These are phyloP conservation scores for Dermatemys mawii DNA, from an alignment of 2,113 vertebrate species.

Conservation along the genomic window DNA sequence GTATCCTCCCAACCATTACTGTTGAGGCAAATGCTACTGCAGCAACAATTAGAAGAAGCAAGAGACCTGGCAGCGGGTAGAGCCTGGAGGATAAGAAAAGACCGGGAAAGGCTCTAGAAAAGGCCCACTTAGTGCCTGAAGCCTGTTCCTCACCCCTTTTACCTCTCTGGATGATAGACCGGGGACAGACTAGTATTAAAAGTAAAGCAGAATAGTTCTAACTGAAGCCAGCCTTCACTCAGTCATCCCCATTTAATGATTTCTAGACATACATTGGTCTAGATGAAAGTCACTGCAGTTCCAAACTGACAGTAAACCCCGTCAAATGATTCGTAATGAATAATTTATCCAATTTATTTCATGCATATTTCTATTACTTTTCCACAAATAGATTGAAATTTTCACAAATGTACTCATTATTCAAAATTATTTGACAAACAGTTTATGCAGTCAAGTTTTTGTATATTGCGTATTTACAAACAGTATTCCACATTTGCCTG, in stretches of 20 bases:
- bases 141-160: neutral
- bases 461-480: neutral
- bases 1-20: neutral
- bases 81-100: neutral
- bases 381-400: neutral
- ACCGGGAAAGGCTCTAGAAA: neutral
- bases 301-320: neutral
- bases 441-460: neutral
- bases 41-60: neutral
- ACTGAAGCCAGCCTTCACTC: neutral
- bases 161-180: neutral
- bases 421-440: neutral
- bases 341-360: neutral
- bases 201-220: neutral
- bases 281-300: neutral
- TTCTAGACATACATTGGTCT: neutral
- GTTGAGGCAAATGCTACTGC: neutral
- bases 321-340: neutral
- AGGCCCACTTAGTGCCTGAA: accelerated
- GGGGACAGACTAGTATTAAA: neutral
- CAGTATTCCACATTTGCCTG: neutral
- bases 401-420: neutral
- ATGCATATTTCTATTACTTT: neutral
- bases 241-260: neutral
- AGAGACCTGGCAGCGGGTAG: neutral